Conservation (phyloP, 1,140 invertebrate species). For the Drosophila mojavensis region DNA sequence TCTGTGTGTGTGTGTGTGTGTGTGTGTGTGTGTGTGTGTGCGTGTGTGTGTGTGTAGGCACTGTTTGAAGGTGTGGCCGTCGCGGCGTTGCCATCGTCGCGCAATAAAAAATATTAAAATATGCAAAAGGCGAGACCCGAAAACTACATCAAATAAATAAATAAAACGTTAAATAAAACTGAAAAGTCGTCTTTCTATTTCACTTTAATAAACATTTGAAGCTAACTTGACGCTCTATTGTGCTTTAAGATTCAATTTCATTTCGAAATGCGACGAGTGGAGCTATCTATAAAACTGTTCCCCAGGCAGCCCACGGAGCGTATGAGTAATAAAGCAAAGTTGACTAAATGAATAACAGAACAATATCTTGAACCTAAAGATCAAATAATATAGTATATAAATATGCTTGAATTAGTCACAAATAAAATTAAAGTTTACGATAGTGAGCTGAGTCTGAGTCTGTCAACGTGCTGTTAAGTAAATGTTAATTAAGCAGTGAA, state of each 20-base stretch:
- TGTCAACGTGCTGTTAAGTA: background rate
- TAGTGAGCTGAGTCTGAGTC: background rate
- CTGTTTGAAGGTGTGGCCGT: conserved; percentile 48
- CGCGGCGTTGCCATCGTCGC: conserved; percentile 58
- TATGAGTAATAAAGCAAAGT: conserved; percentile 15
- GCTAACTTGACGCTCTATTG: no score
- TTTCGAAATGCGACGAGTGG: no score
- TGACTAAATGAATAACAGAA: background rate
- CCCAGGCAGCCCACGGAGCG: conserved; percentile 6
- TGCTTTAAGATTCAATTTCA: no score
- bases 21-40: background rate
- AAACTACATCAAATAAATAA: conserved; percentile 29
- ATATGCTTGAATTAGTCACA: background rate
- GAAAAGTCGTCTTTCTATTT: conserved; percentile 47
- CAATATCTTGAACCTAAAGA: background rate
- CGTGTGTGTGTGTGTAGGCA: conserved; percentile 1
- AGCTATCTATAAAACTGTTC: background rate
- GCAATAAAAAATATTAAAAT: conserved; percentile 66
- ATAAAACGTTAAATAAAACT: conserved; percentile 41
- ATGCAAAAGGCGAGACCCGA: conserved; percentile 62
- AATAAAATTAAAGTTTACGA: background rate
- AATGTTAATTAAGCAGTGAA: background rate
- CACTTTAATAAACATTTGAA: conserved; percentile 11
- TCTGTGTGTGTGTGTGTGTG: background rate
- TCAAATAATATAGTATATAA: background rate